Base-by-base conservation (phyloP, 2,888 invertebrate species). In the Himalopsyche tibetana region DNA sequence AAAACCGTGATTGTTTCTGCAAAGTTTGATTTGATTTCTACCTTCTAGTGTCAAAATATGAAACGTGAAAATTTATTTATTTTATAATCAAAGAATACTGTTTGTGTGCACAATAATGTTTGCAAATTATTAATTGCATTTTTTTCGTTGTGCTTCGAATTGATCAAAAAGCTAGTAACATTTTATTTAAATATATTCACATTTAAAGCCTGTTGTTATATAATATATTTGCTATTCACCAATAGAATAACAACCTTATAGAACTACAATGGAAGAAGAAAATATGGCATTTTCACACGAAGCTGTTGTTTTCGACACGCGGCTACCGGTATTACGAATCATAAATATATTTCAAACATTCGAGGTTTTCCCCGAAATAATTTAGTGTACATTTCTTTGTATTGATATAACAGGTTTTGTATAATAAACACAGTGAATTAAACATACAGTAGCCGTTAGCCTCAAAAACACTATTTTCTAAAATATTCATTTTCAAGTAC, bases 61-160 rank as follows among this genome's bases (percentile, higher is more conserved):
- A 74, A 74, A 80, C 42, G 15, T 80, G 51, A 80, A 74, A 74
- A 74, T 74, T 74, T 74, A 80, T 36, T 55, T 84, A 80, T 80
- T 84, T 84, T 84, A 42, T 36, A 84, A 63, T 84, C 84, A 63
- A 84, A 81, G 84, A 84, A 84, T 84, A 84, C 84, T 84, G 84
- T 36, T 74, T 74, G 74, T 19, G 74, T 74, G 74, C 38, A 74
- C 36, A 74, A 74, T 74, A 74, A 74, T 74, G 15, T 74, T 15
- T 74, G 38, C 36, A 74, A 74, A 74, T 74, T 74, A 11, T 36
- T 74, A 11, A 74, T 74, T 74, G 74, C 74, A 36, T 74, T 74
- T 38, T 63, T 69, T 74, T 74, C 36, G 2, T 36, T 38, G 74
- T 19, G 15, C 36, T 36, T 36, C 11, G 74, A 28, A 38, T 4